Evolutionary conservation across 2,888 invertebrate species (phyloP).

Genomic region (Colostygia pectinataria): DNA sequence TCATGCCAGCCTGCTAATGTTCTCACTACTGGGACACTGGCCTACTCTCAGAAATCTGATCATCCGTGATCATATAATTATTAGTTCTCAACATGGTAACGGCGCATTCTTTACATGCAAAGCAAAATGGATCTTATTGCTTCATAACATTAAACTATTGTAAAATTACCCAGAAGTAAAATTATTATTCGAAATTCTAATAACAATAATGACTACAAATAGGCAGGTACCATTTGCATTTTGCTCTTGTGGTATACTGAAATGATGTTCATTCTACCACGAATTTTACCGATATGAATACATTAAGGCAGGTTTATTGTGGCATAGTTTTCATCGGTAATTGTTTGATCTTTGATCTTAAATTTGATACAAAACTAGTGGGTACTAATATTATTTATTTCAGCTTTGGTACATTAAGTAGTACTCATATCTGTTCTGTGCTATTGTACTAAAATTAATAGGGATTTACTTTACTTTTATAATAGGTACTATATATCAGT

Average conservation of each 20-base stretch:
- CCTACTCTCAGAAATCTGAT: no score
- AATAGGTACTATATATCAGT: no score
- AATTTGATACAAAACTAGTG: conserved; percentile 1
- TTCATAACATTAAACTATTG: not conserved
- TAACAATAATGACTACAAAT: conserved; percentile 21
- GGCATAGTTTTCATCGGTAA: conserved; percentile 16
- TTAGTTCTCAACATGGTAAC: no score
- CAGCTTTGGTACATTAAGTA: no score
- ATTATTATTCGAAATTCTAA: not conserved
- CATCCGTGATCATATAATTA: conserved; percentile 30
- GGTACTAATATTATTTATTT: no score
- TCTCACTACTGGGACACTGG: no score
- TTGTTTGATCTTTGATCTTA: conserved; percentile 20
- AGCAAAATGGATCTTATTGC: not conserved
- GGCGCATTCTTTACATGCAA: not conserved
- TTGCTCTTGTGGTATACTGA: conserved; percentile 30
- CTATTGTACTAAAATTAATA: no score
- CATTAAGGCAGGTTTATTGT: conserved; percentile 10
- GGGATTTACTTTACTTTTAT: no score
- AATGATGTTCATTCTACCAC: conserved; percentile 28
- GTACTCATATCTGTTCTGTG: no score
- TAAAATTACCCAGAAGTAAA: not conserved
- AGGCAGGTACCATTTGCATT: conserved; percentile 25
- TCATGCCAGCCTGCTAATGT: no score
- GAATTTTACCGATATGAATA: conserved; percentile 21